Evolutionary conservation across 2,888 invertebrate genomes (phyloP).

Genomic region (Argyresthia goedartella): DNA sequence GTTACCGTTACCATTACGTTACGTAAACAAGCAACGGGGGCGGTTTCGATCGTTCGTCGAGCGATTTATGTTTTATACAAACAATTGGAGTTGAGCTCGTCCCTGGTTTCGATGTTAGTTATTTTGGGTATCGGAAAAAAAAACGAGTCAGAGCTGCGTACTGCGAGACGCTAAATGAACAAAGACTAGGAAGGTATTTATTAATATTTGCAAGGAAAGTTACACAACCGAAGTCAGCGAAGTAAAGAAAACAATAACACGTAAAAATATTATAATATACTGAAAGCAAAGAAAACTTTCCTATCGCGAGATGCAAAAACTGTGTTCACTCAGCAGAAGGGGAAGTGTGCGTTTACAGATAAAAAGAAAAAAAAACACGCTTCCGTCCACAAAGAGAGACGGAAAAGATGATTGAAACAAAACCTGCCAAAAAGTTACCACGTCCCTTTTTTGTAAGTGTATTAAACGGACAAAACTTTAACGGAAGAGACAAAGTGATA

Average conservation of each 20-base stretch:
- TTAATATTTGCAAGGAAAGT: not conserved
- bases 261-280: not conserved
- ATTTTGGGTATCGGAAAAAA: not conserved
- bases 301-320: slow-evolving; percentile 1
- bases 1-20: too few species aligned
- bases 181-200: not conserved
- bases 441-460: slow-evolving; percentile 57
- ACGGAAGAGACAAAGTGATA: slow-evolving; percentile 52
- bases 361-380: slow-evolving; percentile 20
- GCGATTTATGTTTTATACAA: too few species aligned
- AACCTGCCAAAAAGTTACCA: slow-evolving; percentile 35
- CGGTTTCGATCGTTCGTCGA: too few species aligned
- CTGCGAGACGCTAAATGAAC: not conserved
- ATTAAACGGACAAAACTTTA: slow-evolving; percentile 58
- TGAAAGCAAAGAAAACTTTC: not conserved
- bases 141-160: not conserved
- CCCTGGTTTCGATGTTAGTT: too few species aligned
- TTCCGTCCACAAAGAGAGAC: slow-evolving; percentile 28
- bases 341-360: not conserved
- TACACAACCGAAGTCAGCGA: not conserved
- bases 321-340: not conserved
- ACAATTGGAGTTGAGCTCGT: too few species aligned
- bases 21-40: too few species aligned
- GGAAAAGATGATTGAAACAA: slow-evolving; percentile 60
- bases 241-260: not conserved